Evolutionary conservation across 2,888 invertebrate species (phyloP), one percentile per base, ranked within the genome.

Genomic region (Pandemis heparana): DNA sequence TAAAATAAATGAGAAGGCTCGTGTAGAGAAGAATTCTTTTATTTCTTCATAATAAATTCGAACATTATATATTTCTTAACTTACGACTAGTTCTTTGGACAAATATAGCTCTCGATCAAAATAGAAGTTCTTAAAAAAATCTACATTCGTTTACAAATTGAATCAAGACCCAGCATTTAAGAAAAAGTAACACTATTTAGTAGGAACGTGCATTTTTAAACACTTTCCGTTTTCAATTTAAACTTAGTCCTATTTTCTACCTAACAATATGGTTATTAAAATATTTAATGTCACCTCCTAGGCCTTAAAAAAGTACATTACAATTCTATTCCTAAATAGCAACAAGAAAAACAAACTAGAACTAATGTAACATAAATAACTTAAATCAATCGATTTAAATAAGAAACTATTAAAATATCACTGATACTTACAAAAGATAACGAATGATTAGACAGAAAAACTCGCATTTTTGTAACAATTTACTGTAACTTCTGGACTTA

Each of bases 271-370:
- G 41, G 38, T 32, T 46, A 62, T 70, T 53, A 61, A 59, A 64
- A 43, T 43, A 71, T 41, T 59, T 38, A 1, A 85, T 82, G 89
- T 89, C 90, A 90, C 89, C 90, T 87, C 85, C 89, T 89, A 89
- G 86, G 81, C 72, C 76, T 79, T 78, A 75, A 23, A 62, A 68
- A 80, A 77, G 23, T 73, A 78, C 59, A 77, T 75, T 78, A 75
- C 75, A 74, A 75, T 67, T 72, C 70, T 56, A 59, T 75, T 69
- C 72, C 77, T 66, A 75, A 71, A 66, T 74, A 67, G 78, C 70
- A 74, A 69, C 74, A 67, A 79, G 71, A 74, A 60, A 74, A 76
- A 77, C 51, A 71, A 70, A 62, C 18, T 43, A 72, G 56, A 43
- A 32, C 59, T 38, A 66, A 73, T 32, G 23, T 32, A 32, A 32